Base-by-base conservation (phyloP, 2,797 vertebrate species). In the Pogoniulus pusillus region DNA sequence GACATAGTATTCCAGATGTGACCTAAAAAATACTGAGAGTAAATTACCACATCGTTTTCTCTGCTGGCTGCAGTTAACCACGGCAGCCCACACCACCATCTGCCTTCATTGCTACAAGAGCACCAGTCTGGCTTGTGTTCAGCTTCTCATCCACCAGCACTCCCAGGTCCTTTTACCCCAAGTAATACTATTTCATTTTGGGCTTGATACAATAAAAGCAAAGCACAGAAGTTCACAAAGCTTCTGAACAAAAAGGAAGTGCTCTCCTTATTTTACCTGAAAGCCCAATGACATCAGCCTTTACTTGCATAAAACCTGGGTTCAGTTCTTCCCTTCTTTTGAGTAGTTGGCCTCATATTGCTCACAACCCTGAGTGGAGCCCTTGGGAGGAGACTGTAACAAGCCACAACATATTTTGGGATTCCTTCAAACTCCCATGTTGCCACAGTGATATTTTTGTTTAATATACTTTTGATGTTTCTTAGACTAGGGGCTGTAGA, bases 321-420 rank as follows among this genome's bases (percentile, higher is more conserved):
- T 93, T 93, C 64, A 65, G 58, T 51, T 82, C 72, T 70, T 86
- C 59, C 32, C 23, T 73, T 87, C 71, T 73, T 93, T 84, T 87
- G 78, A 84, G 80, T 75, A 90, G 16, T 55, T 82, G 58, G 29
- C 51, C 75, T 58, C 1, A 1, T 41, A 45, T 71, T 94, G 54
- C 78, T 88, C 41, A 35, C 58, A 92, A 3, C 45, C 34, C 11
- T 80, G 69, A 93, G 51, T 3, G 2, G n/a, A 82, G 60, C 84
- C 82, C 69, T 85, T 0, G 0, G 91, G 91, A 88, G 53, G 34
- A 92, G 71, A 32, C 62, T 91, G 64, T 57, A 93, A 91, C 88
- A 94, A 93, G 86, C 72, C 34, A 35, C 69, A 64, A 54, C 93
- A 41, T 74, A 82, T 88, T 90, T 78, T 49, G 18, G 32, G 64